Conservation (phyloP, 2,113 vertebrate genomes). For the Misgurnus mizolepis region DNA sequence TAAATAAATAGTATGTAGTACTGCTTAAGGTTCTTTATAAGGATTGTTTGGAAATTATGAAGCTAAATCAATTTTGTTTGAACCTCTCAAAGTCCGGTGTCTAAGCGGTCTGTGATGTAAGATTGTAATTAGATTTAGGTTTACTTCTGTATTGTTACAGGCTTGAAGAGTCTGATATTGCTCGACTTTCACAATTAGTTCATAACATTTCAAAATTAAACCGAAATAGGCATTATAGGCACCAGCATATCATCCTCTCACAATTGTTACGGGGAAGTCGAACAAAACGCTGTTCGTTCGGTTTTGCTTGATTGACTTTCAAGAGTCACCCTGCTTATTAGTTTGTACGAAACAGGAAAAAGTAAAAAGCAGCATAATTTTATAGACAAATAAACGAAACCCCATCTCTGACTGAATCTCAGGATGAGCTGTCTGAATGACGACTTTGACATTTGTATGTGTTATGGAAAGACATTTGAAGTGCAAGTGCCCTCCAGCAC, state of each 20-base stretch:
- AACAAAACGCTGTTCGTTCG: neutral
- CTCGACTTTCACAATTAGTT: slow-evolving; percentile 17
- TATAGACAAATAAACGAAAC: neutral
- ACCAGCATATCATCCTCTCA: neutral
- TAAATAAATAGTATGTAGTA: neutral
- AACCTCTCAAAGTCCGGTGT: neutral
- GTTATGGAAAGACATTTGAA: slow-evolving; percentile 13
- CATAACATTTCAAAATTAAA: slow-evolving; percentile 9
- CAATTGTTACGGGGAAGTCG: neutral
- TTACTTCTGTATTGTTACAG: neutral
- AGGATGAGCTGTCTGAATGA: neutral
- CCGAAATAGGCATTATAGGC: neutral
- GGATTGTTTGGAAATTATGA: neutral
- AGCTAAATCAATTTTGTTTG: slow-evolving; percentile 17
- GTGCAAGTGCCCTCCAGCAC: neutral
- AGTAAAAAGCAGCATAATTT: neutral
- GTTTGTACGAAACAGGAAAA: neutral
- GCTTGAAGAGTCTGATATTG: neutral
- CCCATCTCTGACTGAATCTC: neutral
- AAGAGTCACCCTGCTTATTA: slow-evolving; percentile 13
- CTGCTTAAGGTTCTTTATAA: neutral
- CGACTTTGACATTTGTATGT: slow-evolving; percentile 4
- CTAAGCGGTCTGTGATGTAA: neutral
- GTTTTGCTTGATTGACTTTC: slow-evolving; percentile 26
- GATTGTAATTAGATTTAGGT: slow-evolving; percentile 1